Conservation (phyloP, 1,140 invertebrate genomes). For the Euglossa dilemma region DNA sequence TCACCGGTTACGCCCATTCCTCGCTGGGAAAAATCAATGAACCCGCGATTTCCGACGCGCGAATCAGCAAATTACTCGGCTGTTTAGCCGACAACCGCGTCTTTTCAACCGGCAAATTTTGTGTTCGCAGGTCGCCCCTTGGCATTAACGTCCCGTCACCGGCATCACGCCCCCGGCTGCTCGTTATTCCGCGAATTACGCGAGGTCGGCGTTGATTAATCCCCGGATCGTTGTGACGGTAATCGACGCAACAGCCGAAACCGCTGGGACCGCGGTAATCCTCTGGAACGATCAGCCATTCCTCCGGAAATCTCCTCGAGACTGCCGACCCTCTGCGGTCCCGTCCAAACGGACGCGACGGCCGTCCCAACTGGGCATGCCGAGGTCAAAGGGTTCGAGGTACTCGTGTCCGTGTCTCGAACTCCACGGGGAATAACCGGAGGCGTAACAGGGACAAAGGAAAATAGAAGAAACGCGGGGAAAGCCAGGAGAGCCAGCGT, state of each 20-base stretch:
- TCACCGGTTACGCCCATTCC: no score
- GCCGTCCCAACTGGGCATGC: no score
- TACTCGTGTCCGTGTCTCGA: background rate
- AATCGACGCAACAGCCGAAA: constrained; percentile 26
- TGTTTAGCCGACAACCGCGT: background rate
- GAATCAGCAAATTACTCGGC: background rate
- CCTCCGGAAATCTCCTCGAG: background rate
- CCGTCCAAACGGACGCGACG: no score
- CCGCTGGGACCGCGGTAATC: background rate
- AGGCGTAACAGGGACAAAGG: no score
- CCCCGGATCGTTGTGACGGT: constrained; percentile 3
- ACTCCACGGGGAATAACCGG: no score
- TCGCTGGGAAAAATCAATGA: background rate
- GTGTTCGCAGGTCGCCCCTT: background rate
- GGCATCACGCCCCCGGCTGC: background rate
- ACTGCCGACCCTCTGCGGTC: no score
- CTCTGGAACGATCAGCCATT: background rate
- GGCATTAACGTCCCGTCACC: background rate
- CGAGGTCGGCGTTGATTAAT: constrained; percentile 36
- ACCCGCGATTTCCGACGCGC: constrained; percentile 1
- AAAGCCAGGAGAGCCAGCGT: background rate
- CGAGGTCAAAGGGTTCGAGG: background rate
- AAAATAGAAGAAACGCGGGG: background rate
- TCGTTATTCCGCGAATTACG: constrained; percentile 42
- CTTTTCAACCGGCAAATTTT: background rate